These are phyloP conservation scores for Psix sp. DNA, from an alignment of 1,140 invertebrate species.

Conservation along the genomic window DNA sequence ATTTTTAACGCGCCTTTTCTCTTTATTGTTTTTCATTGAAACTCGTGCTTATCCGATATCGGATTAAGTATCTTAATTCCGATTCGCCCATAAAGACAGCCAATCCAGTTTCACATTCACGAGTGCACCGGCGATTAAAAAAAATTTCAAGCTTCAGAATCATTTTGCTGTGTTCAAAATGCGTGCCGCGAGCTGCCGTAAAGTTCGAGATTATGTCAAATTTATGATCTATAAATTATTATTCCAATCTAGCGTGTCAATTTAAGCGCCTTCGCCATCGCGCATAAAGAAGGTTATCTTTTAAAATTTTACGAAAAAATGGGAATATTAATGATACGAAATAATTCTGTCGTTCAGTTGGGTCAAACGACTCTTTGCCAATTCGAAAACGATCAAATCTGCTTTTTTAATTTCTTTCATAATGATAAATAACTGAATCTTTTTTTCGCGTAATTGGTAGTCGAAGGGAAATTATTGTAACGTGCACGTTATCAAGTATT, in stretches of 20 bases:
- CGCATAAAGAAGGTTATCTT: constrained; percentile 35
- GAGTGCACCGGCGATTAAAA: constrained; percentile 2
- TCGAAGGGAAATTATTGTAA: too few species aligned
- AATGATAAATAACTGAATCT: constrained; percentile 38
- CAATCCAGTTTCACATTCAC: constrained; percentile 30
- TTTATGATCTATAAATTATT: constrained; percentile 48
- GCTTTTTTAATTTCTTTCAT: constrained; percentile 30
- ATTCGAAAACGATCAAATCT: constrained; percentile 32
- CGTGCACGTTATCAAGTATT: too few species aligned
- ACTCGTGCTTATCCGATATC: constrained; percentile 5
- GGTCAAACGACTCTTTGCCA: neutral
- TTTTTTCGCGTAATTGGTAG: too few species aligned
- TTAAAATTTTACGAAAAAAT: constrained; percentile 16
- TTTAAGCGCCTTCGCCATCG: constrained; percentile 19
- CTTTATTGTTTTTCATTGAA: constrained; percentile 15
- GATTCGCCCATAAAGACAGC: constrained; percentile 30
- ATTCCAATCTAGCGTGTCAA: constrained; percentile 44
- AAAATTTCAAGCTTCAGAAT: constrained; percentile 25
- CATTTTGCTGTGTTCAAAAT: constrained; percentile 38
- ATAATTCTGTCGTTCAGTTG: constrained; percentile 11
- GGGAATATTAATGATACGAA: constrained; percentile 34
- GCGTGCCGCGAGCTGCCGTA: constrained; percentile 13
- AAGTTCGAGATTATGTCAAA: constrained; percentile 36
- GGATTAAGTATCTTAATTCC: constrained; percentile 29
- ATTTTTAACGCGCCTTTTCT: too few species aligned